These are phyloP conservation scores for Enoplosus armatus DNA, from an alignment of 2,797 vertebrate species.

Conservation along the genomic window DNA sequence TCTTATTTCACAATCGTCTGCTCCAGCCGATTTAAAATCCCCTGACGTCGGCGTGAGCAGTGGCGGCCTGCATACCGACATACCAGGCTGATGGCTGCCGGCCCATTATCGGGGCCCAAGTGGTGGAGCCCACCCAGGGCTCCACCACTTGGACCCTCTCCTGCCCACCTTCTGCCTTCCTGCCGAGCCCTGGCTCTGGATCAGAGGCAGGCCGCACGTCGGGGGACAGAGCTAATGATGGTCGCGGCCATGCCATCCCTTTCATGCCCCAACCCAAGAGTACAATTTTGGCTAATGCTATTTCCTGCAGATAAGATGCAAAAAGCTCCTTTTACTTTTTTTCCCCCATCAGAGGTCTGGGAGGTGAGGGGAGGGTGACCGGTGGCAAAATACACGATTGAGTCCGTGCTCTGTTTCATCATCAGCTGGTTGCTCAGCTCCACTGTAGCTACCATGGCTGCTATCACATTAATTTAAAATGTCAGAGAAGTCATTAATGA, in stretches of 20 bases:
- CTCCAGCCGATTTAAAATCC: constrained; percentile 60
- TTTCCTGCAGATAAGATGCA: constrained; percentile 88
- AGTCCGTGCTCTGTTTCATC: constrained; percentile 46
- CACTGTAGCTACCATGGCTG: not conserved
- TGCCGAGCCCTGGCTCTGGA: constrained; percentile 78
- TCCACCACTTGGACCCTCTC: constrained; percentile 66
- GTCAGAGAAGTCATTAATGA: constrained; percentile 18
- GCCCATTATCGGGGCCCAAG: constrained; percentile 80
- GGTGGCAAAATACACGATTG: constrained; percentile 32
- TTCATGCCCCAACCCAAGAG: constrained; percentile 84
- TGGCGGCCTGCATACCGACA: constrained; percentile 81
- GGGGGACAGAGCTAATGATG: constrained; percentile 83
- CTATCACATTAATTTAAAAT: constrained; percentile 20
- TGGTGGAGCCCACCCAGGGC: constrained; percentile 84
- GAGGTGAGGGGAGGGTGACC: constrained; percentile 51
- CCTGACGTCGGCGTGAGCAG: constrained; percentile 63
- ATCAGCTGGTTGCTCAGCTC: constrained; percentile 45
- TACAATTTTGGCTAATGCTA: constrained; percentile 84
- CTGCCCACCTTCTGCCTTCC: constrained; percentile 83
- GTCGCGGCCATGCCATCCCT: constrained; percentile 77
- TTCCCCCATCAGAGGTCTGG: constrained; percentile 64
- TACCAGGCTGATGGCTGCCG: constrained; percentile 82
- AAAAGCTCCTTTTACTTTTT: constrained; percentile 77
- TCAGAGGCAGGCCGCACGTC: constrained; percentile 81
- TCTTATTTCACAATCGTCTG: constrained; percentile 41